Evolutionary conservation across 2,888 invertebrate genomes (phyloP).

Genomic region (Catocala sponsa): DNA sequence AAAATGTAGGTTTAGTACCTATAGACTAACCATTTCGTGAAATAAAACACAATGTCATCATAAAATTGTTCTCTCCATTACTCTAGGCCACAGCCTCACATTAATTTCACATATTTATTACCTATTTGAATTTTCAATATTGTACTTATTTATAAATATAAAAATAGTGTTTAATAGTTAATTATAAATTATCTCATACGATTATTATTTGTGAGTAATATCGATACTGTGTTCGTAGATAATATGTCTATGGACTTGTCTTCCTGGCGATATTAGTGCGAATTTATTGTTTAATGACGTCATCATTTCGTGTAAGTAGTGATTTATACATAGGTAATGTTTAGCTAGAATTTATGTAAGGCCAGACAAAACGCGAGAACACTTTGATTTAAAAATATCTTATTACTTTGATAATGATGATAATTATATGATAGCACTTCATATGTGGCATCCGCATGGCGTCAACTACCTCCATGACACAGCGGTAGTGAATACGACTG

Average conservation of each 20-base stretch:
- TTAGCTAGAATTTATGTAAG: constrained; percentile 19
- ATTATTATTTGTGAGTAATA: constrained; percentile 31
- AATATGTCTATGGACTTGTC: constrained; percentile 41
- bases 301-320: constrained; percentile 33
- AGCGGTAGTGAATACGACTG: too few relatives aligned
- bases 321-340: constrained; percentile 32
- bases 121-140: constrained; percentile 26
- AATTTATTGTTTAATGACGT: constrained; percentile 33
- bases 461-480: too few relatives aligned
- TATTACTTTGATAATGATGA: too few relatives aligned
- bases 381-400: background rate
- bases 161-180: constrained; percentile 30
- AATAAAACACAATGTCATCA: background rate
- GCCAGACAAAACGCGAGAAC: constrained; percentile 15
- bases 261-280: constrained; percentile 55
- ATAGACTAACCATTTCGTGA: too few relatives aligned
- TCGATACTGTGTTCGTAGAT: constrained; percentile 36
- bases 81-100: constrained; percentile 21
- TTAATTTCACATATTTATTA: constrained; percentile 32
- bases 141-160: constrained; percentile 42
- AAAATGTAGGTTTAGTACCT: too few relatives aligned
- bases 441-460: too few relatives aligned
- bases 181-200: constrained; percentile 39
- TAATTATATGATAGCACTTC: too few relatives aligned
- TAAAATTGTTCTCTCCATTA: background rate